Base-by-base conservation (phyloP, 2,888 invertebrate genomes). In the Gastracanthus pulcherrimus region DNA sequence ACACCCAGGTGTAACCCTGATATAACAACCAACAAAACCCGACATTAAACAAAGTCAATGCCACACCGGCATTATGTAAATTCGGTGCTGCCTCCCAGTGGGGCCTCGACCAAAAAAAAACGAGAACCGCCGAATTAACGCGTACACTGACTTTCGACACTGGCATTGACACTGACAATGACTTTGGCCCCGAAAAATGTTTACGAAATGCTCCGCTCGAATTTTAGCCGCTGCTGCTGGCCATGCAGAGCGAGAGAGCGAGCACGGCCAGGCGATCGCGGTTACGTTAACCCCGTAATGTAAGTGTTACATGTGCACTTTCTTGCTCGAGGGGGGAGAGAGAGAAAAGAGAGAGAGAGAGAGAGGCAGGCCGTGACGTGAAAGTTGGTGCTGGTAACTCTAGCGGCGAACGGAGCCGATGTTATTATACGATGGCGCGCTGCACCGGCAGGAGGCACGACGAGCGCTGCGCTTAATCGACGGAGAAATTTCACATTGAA, bases 281-380 rank as follows among this genome's bases (percentile, higher is more conserved):
- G 86, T 88, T 89, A 89, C 87, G 88, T 86, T 84, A 84, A 82
- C 83, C 82, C 80, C 83, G 85, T 89, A 88, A 88, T 87, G 85
- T 88, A 88, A 90, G 88, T 87, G 89, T 90, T 90, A 89, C 90
- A 89, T 89, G 87, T 89, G 86, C 89, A 90, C 90, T 90, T 90
- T 90, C 90, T 88, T 89, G 85, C 83, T 81, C 80, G 26, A 19
- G 19, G 58, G 3, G 11, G 0, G 38, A 38, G 16, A 3, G 55
- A 1, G 71, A 29, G 36, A 19, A 1, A 58, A 29, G 36, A 19
- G 29, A 29, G 41, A 9, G 60, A 45, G 19, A 48, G 45, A 9
- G 38, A 67, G 41, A 67, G 66, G 60, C 71, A 58, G 51, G 58
- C 23, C 48, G 80, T 60, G 74, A 82, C 72, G 76, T 76, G 82